Conservation (phyloP, 2,888 invertebrate species). For the Allolobophora icterica region DNA sequence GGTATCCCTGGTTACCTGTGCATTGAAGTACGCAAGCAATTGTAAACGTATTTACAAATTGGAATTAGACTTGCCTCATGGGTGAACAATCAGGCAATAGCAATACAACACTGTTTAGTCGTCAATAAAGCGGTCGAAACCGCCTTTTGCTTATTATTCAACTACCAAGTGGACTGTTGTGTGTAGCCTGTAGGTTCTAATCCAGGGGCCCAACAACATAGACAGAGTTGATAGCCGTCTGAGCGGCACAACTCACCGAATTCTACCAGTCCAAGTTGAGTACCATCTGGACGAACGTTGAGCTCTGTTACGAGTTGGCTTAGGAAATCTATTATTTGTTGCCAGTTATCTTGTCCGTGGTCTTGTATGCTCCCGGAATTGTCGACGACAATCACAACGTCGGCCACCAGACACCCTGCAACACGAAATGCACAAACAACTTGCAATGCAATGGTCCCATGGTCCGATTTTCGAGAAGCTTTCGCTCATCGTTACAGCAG, state of each 20-base stretch:
- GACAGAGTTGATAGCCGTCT: too few relatives aligned
- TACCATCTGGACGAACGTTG: background rate
- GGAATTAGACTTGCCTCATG: background rate
- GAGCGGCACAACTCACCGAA: constrained; percentile 34
- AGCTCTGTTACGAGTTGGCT: background rate
- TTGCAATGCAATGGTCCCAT: too few relatives aligned
- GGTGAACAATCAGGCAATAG: too few relatives aligned
- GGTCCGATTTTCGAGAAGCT: too few relatives aligned
- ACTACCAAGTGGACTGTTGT: too few relatives aligned
- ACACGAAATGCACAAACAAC: too few relatives aligned
- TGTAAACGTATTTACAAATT: background rate
- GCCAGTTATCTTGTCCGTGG: background rate
- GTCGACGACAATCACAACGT: constrained; percentile 27
- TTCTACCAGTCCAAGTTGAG: background rate
- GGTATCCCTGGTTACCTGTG: background rate
- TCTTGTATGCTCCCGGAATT: constrained; percentile 32
- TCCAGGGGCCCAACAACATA: too few relatives aligned
- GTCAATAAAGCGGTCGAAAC: too few relatives aligned
- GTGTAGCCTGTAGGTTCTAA: too few relatives aligned
- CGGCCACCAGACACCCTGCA: constrained; percentile 23
- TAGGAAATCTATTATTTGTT: background rate
- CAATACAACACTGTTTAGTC: too few relatives aligned
- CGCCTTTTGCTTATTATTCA: too few relatives aligned
- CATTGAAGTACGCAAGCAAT: background rate
- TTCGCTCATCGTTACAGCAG: too few relatives aligned